A percentile compares a stretch with the other conserved stretches of the same genome.
Conservation (phyloP, 2,113 vertebrate species). For the Gobiocypris rarus region DNA sequence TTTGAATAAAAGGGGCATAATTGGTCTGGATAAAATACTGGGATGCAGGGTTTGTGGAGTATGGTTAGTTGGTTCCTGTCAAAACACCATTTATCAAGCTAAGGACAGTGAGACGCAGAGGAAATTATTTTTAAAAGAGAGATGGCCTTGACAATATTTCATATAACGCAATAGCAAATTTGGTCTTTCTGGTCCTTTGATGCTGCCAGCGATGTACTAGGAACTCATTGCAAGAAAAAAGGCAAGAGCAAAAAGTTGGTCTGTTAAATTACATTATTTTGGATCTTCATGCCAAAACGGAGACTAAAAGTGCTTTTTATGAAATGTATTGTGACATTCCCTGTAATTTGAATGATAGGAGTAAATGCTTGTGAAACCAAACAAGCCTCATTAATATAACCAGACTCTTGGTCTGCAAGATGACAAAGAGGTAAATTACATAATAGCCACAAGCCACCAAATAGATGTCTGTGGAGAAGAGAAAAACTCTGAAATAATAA, state of each 20-base stretch:
- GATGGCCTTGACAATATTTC: constrained; percentile 9
- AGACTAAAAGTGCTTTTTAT: background rate
- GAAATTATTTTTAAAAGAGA: constrained; percentile 14
- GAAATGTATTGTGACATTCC: constrained; percentile 35
- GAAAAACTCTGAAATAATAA: background rate
- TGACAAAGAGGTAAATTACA: background rate
- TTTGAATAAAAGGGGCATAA: constrained; percentile 22
- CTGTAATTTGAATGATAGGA: constrained; percentile 50
- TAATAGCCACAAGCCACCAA: constrained; percentile 22
- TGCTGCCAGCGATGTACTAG: background rate
- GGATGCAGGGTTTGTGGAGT: constrained; percentile 13
- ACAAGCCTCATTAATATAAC: constrained; percentile 43
- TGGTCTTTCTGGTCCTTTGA: constrained; percentile 35
- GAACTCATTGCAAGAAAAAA: background rate
- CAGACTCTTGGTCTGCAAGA: constrained; percentile 23
- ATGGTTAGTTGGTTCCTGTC: constrained; percentile 46
- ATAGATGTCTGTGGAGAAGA: constrained; percentile 21
- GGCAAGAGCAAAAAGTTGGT: constrained; percentile 5
- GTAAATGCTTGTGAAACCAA: constrained; percentile 43
- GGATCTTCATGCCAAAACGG: background rate
- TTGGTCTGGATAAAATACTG: constrained; percentile 42
- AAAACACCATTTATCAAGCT: constrained; percentile 50
- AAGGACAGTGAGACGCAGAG: background rate
- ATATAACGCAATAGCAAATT: constrained; percentile 20
- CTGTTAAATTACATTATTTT: constrained; percentile 11